Evolutionary conservation across 2,888 invertebrate genomes (phyloP).

Genomic region (Girardia tigrina): DNA sequence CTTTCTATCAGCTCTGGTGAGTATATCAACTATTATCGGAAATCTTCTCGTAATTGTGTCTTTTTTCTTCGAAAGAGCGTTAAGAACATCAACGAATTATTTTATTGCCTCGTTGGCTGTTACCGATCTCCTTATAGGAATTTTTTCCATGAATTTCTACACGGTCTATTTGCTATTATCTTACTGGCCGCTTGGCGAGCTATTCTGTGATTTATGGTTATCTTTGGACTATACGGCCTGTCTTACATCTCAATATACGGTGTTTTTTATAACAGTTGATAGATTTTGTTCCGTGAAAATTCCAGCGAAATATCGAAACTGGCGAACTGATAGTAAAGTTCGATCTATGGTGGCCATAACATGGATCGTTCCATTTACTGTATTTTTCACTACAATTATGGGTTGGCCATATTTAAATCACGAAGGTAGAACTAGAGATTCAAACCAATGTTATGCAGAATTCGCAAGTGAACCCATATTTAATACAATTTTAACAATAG

Average conservation of each 20-base stretch:
- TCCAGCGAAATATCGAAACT: slow-evolving; percentile 84
- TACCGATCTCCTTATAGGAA: slow-evolving; percentile 88
- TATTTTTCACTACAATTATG: slow-evolving; percentile 93
- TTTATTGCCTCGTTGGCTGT: slow-evolving; percentile 95
- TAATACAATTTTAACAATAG: slow-evolving; percentile 86
- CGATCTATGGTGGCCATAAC: slow-evolving; percentile 87
- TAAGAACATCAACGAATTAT: slow-evolving; percentile 90
- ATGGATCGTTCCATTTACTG: slow-evolving; percentile 83
- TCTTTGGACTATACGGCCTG: slow-evolving; percentile 98
- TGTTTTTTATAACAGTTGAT: slow-evolving; percentile 93
- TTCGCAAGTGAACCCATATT: slow-evolving; percentile 92
- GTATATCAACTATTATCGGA: slow-evolving; percentile 53
- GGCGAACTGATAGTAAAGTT: slow-evolving; percentile 83
- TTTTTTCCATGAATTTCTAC: slow-evolving; percentile 94
- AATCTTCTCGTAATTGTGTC: slow-evolving; percentile 85
- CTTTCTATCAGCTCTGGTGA: slow-evolving; percentile 11
- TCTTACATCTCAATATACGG: slow-evolving; percentile 94
- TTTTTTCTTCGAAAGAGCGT: slow-evolving; percentile 77
- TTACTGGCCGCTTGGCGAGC: slow-evolving; percentile 85
- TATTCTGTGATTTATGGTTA: slow-evolving; percentile 91
- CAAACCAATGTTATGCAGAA: slow-evolving; percentile 67
- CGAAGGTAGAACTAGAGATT: slow-evolving; percentile 58
- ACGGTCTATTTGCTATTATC: slow-evolving; percentile 89
- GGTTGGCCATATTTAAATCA: slow-evolving; percentile 90
- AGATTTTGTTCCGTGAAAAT: slow-evolving; percentile 96